Base-by-base conservation (phyloP, 2,888 invertebrate genomes). In the Luffia ferchaultella region DNA sequence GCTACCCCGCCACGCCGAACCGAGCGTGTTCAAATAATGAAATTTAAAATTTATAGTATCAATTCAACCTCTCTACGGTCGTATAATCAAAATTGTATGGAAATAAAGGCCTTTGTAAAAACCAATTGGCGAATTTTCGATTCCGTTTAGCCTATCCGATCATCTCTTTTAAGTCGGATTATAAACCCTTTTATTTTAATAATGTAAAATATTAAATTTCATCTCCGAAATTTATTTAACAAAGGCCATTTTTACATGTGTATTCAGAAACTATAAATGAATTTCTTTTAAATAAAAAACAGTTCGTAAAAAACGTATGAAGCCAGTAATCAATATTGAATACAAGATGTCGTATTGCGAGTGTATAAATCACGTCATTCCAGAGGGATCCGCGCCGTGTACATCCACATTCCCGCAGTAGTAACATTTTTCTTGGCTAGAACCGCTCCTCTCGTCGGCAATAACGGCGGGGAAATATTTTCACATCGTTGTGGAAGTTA, bases 401-500 rank as follows among this genome's bases (percentile, higher is more conserved):
- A n/a, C n/a, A n/a, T n/a, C n/a, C n/a, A 30, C 30, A 12, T 30
- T 30, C 30, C 30, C 30, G 30, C 5, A 12, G 30, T 12, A 30
- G 30, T 30, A 30, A 30, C 30, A 30, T 30, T 30, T 12, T 7
- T 30, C 30, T 30, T 12, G n/a, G 30, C 30, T 72, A 66, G 61
- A 62, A 70, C 70, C 68, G 75, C 79, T 73, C 76, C 56, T 60
- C 73, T 66, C 70, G 65, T 75, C 73, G 72, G 79, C 80, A 79
- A 79, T 75, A 72, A 76, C 12, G 65, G 62, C 65, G 64, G 71
- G 72, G 77, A 75, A 76, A 80, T 80, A 79, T 82, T 82, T 79
- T 79, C 80, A 79, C 80, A 74, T 80, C 79, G 79, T 80, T 77
- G 73, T 70, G 75, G 72, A 77, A 78, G 78, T 79, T 80, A 74